phyloP scores from a whole-genome alignment of 2,888 invertebrate genomes.

The Brachypterus glaber region DNA sequence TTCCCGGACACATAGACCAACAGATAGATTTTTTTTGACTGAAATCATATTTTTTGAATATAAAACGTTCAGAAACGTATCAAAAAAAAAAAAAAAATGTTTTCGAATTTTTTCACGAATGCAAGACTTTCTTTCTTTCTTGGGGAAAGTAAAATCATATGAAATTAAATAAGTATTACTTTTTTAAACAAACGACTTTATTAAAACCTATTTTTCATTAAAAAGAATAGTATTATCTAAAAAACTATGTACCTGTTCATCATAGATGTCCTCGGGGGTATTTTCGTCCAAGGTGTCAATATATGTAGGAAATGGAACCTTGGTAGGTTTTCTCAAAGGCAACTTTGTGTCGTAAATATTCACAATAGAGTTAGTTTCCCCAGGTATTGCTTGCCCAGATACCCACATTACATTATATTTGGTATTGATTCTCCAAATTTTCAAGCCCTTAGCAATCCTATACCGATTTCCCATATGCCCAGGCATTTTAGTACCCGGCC shows the following conservation, averaged over 20 bases:
- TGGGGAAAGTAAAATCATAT: too few relatives aligned
- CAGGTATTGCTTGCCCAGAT: slow-evolving; percentile 70
- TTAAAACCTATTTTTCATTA: slow-evolving; percentile 37
- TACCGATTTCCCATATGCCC: slow-evolving; percentile 89
- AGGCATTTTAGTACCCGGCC: slow-evolving; percentile 93
- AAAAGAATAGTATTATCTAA: slow-evolving; percentile 60
- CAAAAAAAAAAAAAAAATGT: too few relatives aligned
- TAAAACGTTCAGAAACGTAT: too few relatives aligned
- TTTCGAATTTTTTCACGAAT: too few relatives aligned
- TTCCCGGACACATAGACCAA: too few relatives aligned
- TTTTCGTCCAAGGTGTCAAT: slow-evolving; percentile 46
- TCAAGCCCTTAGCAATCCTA: slow-evolving; percentile 52
- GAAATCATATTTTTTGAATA: too few relatives aligned
- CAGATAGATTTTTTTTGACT: too few relatives aligned
- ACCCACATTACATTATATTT: slow-evolving; percentile 90
- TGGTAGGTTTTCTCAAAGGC: slow-evolving; percentile 48
- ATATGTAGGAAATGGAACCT: slow-evolving; percentile 78
- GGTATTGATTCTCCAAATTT: slow-evolving; percentile 88
- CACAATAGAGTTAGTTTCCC: slow-evolving; percentile 68
- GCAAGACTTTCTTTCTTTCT: too few relatives aligned
- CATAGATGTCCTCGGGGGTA: slow-evolving; percentile 63
- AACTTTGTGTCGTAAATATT: slow-evolving; percentile 75
- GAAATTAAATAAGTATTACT: too few relatives aligned
- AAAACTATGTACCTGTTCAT: slow-evolving; percentile 67
- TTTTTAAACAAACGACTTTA: background rate